Percentiles rank a stretch among this genome's conserved stretches.
Evolutionary conservation across 2,888 invertebrate species (phyloP).

Genomic region (Trichogramma evanescens): DNA sequence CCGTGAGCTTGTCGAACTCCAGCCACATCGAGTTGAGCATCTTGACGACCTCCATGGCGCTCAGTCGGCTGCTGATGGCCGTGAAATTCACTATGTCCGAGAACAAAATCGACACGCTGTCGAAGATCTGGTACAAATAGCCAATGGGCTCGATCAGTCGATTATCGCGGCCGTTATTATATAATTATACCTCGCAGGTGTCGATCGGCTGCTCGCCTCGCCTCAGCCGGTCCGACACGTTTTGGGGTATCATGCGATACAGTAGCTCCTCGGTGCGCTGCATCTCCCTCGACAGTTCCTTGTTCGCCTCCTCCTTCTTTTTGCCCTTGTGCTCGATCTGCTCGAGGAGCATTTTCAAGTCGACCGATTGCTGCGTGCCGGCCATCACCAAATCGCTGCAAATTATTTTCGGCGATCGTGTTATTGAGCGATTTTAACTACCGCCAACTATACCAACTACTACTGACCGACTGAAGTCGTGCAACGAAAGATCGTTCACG

Average conservation of each 20-base stretch:
- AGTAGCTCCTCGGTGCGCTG: slow-evolving; percentile 87
- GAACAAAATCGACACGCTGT: slow-evolving; percentile 91
- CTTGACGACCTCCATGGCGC: slow-evolving; percentile 95
- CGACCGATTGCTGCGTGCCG: slow-evolving; percentile 95
- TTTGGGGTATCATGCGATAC: slow-evolving; percentile 98
- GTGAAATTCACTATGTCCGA: slow-evolving; percentile 98
- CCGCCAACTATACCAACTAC: not conserved
- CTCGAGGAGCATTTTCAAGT: slow-evolving; percentile 88
- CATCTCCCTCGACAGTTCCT: slow-evolving; percentile 92
- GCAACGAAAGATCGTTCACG: slow-evolving; percentile 96
- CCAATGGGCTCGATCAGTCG: not conserved
- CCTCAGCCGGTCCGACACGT: slow-evolving; percentile 87
- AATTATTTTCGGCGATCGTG: slow-evolving; percentile 20
- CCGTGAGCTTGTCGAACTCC: slow-evolving; percentile 91
- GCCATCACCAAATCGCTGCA: slow-evolving; percentile 86
- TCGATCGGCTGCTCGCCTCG: slow-evolving; percentile 91
- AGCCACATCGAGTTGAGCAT: slow-evolving; percentile 97
- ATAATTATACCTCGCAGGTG: slow-evolving; percentile 83
- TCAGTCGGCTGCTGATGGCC: slow-evolving; percentile 90
- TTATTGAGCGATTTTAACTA: not conserved
- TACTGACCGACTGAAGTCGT: slow-evolving; percentile 86
- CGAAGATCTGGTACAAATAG: slow-evolving; percentile 69
- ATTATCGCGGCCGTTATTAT: not conserved
- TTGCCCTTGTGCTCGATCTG: slow-evolving; percentile 95
- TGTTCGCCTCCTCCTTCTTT: slow-evolving; percentile 93